phyloP scores from a whole-genome alignment of 2,113 vertebrate genomes.

The Etheostoma cragini region DNA sequence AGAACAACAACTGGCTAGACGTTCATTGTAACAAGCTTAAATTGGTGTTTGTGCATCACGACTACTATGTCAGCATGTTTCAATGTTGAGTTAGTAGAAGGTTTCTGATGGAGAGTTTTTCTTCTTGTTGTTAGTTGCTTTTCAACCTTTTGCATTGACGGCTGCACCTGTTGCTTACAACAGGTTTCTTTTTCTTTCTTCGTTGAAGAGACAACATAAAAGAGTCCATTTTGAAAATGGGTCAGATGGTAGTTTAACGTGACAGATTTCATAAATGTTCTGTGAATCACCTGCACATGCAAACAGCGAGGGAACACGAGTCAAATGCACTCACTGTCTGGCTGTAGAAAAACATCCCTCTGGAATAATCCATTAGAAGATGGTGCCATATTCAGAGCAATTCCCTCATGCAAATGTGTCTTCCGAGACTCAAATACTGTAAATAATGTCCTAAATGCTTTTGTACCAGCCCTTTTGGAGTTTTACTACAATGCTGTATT shows the following conservation, averaged over 20 bases:
- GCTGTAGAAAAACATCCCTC: slow-evolving; percentile 6
- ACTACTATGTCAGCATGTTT: neutral
- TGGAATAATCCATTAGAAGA: slow-evolving; percentile 31
- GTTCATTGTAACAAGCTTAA: neutral
- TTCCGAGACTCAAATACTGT: neutral
- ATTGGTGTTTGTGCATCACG: neutral
- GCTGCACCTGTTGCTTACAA: neutral
- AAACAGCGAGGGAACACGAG: neutral
- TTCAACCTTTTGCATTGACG: neutral
- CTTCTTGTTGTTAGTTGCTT: neutral
- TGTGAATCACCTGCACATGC: neutral
- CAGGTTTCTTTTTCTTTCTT: neutral
- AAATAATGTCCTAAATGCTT: neutral
- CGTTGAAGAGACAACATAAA: neutral
- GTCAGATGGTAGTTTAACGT: neutral
- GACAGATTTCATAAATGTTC: neutral
- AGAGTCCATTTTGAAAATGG: neutral
- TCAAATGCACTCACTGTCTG: neutral
- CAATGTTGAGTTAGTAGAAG: neutral
- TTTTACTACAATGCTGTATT: neutral
- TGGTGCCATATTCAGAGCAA: slow-evolving; percentile 1
- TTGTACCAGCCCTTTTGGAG: neutral
- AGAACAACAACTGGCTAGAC: too few relatives aligned
- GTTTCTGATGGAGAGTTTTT: neutral
- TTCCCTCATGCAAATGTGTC: slow-evolving; percentile 7